Conservation (phyloP, 2,113 vertebrate genomes). For the Morphnarchus princeps region DNA sequence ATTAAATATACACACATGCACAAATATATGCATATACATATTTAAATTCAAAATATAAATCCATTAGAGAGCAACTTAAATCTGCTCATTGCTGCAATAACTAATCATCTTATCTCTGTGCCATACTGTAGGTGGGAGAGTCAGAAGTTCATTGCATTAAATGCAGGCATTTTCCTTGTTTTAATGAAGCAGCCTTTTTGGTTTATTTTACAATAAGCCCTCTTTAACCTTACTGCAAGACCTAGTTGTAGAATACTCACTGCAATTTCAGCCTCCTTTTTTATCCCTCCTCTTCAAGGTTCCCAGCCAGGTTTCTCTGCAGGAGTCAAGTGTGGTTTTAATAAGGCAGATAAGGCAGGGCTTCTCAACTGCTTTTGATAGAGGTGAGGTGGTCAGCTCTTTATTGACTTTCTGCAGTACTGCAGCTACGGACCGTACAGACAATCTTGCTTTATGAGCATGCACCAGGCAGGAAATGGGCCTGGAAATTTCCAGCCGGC, state of each 20-base stretch:
- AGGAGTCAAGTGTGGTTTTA: slow-evolving; percentile 33
- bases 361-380: slow-evolving; percentile 50
- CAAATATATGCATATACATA: background rate
- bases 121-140: background rate
- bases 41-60: slow-evolving; percentile 26
- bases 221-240: slow-evolving; percentile 31
- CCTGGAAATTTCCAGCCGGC: slow-evolving; percentile 58
- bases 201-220: slow-evolving; percentile 12
- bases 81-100: background rate
- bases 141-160: slow-evolving; percentile 41
- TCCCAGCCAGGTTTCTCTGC: slow-evolving; percentile 34
- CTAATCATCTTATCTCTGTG: slow-evolving; percentile 14
- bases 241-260: slow-evolving; percentile 13
- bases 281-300: slow-evolving; percentile 24
- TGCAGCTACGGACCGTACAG: slow-evolving; percentile 30
- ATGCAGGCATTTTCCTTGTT: background rate
- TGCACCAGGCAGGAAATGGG: slow-evolving; percentile 59
- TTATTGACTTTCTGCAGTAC: slow-evolving; percentile 55
- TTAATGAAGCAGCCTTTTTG: background rate
- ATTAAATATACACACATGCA: background rate
- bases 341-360: slow-evolving; percentile 53
- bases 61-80: slow-evolving; percentile 9
- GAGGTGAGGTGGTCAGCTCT: slow-evolving; percentile 58
- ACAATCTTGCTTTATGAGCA: slow-evolving; percentile 43
- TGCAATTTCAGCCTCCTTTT: slow-evolving; percentile 50